Percentiles rank a stretch among this genome's conserved stretches.
These are phyloP conservation scores for Troides helena DNA, from an alignment of 2,888 invertebrate species.

Conservation along the genomic window DNA sequence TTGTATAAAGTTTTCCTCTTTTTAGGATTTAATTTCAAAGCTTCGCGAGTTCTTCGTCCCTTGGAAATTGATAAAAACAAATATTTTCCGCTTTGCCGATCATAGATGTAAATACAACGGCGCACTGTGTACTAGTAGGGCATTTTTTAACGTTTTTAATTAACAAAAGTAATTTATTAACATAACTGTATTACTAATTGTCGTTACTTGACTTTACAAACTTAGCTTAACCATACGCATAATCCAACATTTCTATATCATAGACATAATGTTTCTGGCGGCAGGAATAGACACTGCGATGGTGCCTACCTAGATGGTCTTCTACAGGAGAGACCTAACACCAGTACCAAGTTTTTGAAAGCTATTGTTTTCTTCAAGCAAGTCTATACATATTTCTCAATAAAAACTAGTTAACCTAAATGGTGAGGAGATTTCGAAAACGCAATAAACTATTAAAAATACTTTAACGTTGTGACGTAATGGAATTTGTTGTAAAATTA, in stretches of 20 bases:
- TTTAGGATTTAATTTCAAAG: conserved; percentile 71
- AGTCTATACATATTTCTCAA: too few species aligned
- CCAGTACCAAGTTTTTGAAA: too few species aligned
- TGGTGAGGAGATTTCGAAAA: too few species aligned
- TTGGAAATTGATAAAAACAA: conserved; percentile 73
- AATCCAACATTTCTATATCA: conserved; percentile 62
- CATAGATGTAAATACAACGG: conserved; percentile 68
- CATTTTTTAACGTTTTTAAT: conserved; percentile 46
- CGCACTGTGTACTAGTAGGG: conserved; percentile 77
- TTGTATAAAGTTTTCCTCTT: conserved; percentile 74
- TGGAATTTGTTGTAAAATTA: too few species aligned
- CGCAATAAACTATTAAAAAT: too few species aligned
- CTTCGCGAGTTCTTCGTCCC: conserved; percentile 66
- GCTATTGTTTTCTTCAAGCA: too few species aligned
- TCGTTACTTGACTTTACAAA: conserved; percentile 3
- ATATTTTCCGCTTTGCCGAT: conserved; percentile 76
- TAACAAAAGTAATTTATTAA: conserved; percentile 5
- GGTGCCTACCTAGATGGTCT: too few species aligned
- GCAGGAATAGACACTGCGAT: too few species aligned
- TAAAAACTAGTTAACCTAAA: too few species aligned
- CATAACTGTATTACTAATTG: conserved; percentile 5
- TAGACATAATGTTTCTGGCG: background rate
- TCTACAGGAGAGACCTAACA: too few species aligned
- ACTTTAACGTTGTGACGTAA: too few species aligned
- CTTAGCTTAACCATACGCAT: conserved; percentile 61